Evolutionary conservation across 1,140 invertebrate genomes (phyloP).

Genomic region (Plutomurus gul): DNA sequence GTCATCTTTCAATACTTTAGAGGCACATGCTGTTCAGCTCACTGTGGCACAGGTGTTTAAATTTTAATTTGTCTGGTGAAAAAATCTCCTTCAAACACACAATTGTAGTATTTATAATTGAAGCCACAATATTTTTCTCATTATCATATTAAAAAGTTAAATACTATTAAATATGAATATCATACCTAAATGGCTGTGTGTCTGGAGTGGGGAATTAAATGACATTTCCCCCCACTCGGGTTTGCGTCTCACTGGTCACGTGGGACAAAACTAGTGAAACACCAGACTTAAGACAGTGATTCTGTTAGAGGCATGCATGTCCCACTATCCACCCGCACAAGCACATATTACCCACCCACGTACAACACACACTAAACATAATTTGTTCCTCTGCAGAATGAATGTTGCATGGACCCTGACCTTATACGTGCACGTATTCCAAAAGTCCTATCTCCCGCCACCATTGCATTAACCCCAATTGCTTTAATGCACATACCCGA

Average conservation of each 20-base stretch:
- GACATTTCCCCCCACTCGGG: background rate
- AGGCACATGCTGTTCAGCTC: background rate
- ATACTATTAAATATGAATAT: no score
- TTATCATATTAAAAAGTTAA: no score
- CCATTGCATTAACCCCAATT: background rate
- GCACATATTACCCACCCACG: constrained; percentile 5
- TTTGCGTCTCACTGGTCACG: constrained; percentile 16
- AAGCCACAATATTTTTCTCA: no score
- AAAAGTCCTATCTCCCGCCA: background rate
- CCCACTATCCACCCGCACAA: constrained; percentile 7
- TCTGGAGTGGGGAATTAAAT: background rate
- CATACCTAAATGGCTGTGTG: no score
- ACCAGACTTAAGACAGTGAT: constrained; percentile 9
- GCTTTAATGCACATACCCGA: constrained; percentile 29
- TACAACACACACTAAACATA: constrained; percentile 8
- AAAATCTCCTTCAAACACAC: no score
- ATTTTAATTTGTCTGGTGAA: no score
- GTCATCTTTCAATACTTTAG: background rate
- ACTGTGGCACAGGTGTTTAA: no score
- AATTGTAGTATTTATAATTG: no score
- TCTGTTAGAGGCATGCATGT: constrained; percentile 27
- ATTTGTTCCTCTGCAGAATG: background rate
- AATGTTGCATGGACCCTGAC: background rate
- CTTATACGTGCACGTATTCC: background rate
- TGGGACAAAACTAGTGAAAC: constrained; percentile 29